Evolutionary conservation across 2,113 vertebrate species (phyloP).

Genomic region (Strix uralensis): DNA sequence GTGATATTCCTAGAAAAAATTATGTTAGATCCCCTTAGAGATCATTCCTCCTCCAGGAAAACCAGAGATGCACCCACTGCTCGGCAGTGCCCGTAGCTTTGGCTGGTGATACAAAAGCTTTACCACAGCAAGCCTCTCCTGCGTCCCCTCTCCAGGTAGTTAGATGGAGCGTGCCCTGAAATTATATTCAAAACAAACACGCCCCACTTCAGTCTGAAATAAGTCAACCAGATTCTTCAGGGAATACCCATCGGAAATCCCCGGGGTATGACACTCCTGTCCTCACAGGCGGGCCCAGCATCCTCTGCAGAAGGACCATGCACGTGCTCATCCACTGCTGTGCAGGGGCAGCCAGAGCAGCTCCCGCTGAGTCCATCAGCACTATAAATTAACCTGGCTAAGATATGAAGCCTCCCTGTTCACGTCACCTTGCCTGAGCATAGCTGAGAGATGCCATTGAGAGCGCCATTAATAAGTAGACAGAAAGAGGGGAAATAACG

Average conservation of each 20-base stretch:
- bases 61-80: neutral
- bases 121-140: no score
- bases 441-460: neutral
- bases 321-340: neutral
- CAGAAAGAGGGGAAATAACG: neutral
- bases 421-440: neutral
- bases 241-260: neutral
- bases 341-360: neutral
- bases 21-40: neutral
- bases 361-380: accelerated
- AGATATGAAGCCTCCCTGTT: accelerated
- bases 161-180: no score
- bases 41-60: neutral
- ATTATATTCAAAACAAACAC: neutral
- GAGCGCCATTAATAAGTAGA: no score
- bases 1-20: neutral
- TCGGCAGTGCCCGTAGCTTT: no score
- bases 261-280: accelerated
- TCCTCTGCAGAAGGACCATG: accelerated
- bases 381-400: neutral
- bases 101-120: neutral
- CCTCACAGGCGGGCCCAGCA: neutral
- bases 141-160: neutral
- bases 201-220: no score
- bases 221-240: neutral